A percentile compares a stretch with the other conserved stretches of the same genome.
These are phyloP conservation scores for Chamaetylas fuelleborni DNA, from an alignment of 2,113 vertebrate species.

Conservation along the genomic window DNA sequence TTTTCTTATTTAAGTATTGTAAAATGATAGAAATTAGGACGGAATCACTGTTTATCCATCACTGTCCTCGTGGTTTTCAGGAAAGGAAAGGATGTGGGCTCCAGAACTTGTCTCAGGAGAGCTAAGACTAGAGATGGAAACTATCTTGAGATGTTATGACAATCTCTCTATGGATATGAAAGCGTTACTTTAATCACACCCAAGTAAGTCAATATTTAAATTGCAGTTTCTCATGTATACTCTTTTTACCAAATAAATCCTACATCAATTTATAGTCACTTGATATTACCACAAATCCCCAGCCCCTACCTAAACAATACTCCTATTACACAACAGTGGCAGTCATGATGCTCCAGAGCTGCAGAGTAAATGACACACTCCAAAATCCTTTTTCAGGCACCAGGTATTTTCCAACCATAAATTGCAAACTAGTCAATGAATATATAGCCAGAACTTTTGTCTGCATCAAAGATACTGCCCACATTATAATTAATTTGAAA, in stretches of 20 bases:
- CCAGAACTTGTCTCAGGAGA: not conserved
- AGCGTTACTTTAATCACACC: not conserved
- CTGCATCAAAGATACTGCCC: not conserved
- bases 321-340: not conserved
- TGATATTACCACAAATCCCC: not conserved
- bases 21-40: not conserved
- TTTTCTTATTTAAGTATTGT: not conserved
- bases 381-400: not conserved
- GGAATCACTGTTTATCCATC: conserved; percentile 5
- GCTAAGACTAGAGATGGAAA: conserved; percentile 15
- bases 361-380: not conserved
- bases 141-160: not conserved
- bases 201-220: not conserved
- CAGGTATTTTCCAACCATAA: not conserved
- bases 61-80: not conserved
- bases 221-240: not conserved
- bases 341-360: not conserved
- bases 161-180: not conserved
- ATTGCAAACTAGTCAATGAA: not conserved
- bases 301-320: not conserved
- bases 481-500: not conserved
- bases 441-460: not conserved
- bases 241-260: not conserved
- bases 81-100: not conserved
- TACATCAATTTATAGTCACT: not conserved